Percentiles rank a stretch among this genome's conserved stretches.
Conservation (phyloP, 2,888 invertebrate species). For the Meiosimyza decipiens region DNA sequence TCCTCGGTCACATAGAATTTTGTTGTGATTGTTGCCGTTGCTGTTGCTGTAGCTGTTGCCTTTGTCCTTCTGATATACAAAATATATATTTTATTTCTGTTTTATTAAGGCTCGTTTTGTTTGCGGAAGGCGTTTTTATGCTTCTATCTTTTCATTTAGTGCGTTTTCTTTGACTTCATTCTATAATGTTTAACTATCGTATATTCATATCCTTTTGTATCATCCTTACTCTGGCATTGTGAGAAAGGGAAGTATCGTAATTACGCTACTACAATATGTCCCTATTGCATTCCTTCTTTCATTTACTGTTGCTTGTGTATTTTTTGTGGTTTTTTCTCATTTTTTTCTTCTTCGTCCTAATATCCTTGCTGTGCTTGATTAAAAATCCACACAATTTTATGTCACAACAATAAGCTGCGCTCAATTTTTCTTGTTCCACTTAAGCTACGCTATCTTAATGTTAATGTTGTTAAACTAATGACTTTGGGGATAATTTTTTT, state of each 20-base stretch:
- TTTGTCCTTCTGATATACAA: too few relatives aligned
- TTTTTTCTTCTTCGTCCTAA: conserved; percentile 1
- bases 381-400: background rate
- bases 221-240: too few relatives aligned
- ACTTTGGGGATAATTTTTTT: conserved; percentile 11
- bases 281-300: background rate
- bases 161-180: too few relatives aligned
- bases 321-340: background rate
- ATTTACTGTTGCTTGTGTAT: background rate
- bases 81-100: too few relatives aligned
- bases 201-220: too few relatives aligned
- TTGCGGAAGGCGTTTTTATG: too few relatives aligned
- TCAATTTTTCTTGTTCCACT: conserved; percentile 8
- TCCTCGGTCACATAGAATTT: background rate
- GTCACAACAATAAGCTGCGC: background rate
- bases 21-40: too few relatives aligned
- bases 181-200: too few relatives aligned
- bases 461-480: conserved; percentile 30
- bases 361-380: background rate
- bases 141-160: too few relatives aligned
- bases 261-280: background rate
- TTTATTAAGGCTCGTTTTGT: too few relatives aligned
- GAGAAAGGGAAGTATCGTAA: too few relatives aligned
- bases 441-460: conserved; percentile 16
- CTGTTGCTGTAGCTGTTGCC: too few relatives aligned